Evolutionary conservation across 2,113 vertebrate genomes (phyloP), one percentile per base, ranked within the genome.

Genomic region (Rafetus swinhoei): DNA sequence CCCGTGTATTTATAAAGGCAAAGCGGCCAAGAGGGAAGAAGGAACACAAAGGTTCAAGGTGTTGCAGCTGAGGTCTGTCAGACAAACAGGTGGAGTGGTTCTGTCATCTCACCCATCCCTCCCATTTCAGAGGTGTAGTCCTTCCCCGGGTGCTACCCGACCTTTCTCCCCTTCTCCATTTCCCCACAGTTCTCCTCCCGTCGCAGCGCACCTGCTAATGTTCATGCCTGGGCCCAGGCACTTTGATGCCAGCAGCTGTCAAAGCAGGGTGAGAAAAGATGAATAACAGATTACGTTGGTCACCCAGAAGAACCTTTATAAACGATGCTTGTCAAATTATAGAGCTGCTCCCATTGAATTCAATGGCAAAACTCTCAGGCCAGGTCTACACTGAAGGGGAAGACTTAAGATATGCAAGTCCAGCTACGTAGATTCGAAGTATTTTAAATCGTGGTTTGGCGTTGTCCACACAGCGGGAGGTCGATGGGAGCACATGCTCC

Each of bases 271-370:
- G 52, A 52, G 50, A 13, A 92, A 14, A 79, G 1, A 29, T 0
- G 0, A 90, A 53, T 2, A 87, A 89, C 21, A 50, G 21, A 45
- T 3, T 21, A 86, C 79, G 6, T 12, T 72, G 29, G 56, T 15
- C 65, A 72, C 4, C 16, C 18, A 35, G 65, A 72, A 72, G 65
- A n/a, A 45, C 39, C 6, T 50, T 77, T 25, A 52, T 0, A 0
- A 53, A 86, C 60, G 25, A 53, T 82, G 27, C 60, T 65, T 29
- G 29, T 22, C 29, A 89, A 93, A 96, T 92, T 1, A 8, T 35
- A 59, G 4, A 25, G 13, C 79, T 72, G 18, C n/a, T 35, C 65
- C 65, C n/a, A 19, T 72, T 16, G 2, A 72, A 72, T 79, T 89
- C n/a, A 82, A 29, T 79, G 79, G 3, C 85, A 85, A n/a, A 91